phyloP scores from a whole-genome alignment of 30 jellyfish, hydroid and myxozoan species.

The Phacellophora camtschatica region DNA sequence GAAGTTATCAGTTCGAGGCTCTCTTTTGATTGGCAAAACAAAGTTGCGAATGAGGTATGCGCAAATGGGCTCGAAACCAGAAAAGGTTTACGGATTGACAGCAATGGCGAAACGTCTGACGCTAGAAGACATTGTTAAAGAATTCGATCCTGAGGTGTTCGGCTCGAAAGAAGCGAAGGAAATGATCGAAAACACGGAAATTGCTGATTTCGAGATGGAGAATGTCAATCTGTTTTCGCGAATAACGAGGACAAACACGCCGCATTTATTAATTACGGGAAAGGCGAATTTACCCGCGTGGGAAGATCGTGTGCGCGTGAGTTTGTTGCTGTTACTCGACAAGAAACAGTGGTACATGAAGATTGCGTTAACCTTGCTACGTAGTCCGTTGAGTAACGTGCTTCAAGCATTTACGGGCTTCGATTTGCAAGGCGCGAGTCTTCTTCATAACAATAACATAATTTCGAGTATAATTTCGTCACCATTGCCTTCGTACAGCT shows the following conservation, averaged over 20 bases:
- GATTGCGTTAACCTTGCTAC: slow-evolving; percentile 80
- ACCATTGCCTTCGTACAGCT: slow-evolving; percentile 74
- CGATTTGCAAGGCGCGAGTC: slow-evolving; percentile 65
- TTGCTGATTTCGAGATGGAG: slow-evolving; percentile 55
- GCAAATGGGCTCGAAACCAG: slow-evolving; percentile 72
- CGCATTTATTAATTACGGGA: slow-evolving; percentile 91
- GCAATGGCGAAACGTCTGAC: slow-evolving; percentile 73
- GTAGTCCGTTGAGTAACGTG: slow-evolving; percentile 89
- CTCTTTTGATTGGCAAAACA: slow-evolving; percentile 71
- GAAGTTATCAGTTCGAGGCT: slow-evolving; percentile 92
- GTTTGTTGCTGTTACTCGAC: slow-evolving; percentile 66
- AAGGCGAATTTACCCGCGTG: slow-evolving; percentile 84
- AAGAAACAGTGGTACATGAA: slow-evolving; percentile 80
- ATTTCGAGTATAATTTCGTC: slow-evolving; percentile 89
- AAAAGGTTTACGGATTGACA: slow-evolving; percentile 89
- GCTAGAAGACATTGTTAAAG: slow-evolving; percentile 74
- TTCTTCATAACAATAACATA: slow-evolving; percentile 88
- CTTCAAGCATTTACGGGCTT: slow-evolving; percentile 96
- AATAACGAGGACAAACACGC: slow-evolving; percentile 77
- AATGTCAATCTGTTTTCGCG: slow-evolving; percentile 88
- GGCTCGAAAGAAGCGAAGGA: slow-evolving; percentile 66
- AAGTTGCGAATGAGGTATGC: slow-evolving; percentile 81
- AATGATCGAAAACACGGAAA: slow-evolving; percentile 94
- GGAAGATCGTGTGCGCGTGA: slow-evolving; percentile 84
- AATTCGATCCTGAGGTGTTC: slow-evolving; percentile 83